These are phyloP conservation scores for Varecia variegata DNA, from an alignment of 2,797 vertebrate genomes.

Conservation along the genomic window DNA sequence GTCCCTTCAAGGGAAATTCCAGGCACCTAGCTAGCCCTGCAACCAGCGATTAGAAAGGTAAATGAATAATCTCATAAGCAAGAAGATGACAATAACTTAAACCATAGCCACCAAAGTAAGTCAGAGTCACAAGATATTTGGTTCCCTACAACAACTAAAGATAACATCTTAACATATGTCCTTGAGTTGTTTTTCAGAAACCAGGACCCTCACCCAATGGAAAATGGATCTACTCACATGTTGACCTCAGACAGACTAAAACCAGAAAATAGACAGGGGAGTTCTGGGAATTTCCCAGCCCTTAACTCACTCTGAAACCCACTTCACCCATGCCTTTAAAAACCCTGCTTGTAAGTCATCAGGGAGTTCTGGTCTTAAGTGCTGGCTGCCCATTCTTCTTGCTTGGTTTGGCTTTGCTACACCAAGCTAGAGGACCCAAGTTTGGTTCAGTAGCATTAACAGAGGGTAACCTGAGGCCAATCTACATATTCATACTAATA, in stretches of 20 bases:
- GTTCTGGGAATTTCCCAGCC: neutral
- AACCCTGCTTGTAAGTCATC: neutral
- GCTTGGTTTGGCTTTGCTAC: neutral
- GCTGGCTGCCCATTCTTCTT: neutral
- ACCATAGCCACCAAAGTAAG: neutral
- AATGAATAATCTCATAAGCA: neutral
- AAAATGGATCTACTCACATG: neutral
- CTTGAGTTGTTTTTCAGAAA: neutral
- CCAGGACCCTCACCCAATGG: neutral
- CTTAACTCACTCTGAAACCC: neutral
- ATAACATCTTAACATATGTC: neutral
- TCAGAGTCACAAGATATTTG: neutral
- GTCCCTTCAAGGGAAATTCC: neutral
- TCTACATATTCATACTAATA: constrained; percentile 30
- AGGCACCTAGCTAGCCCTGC: neutral
- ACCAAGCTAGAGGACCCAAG: neutral
- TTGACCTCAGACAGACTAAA: neutral
- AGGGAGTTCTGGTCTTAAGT: neutral
- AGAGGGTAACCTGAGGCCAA: neutral
- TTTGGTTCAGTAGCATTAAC: neutral
- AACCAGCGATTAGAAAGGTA: neutral
- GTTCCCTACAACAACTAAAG: neutral
- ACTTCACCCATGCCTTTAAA: neutral
- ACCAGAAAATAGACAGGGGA: neutral
- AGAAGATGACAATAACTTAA: neutral